Percentiles rank a stretch among this genome's conserved stretches.
phyloP scores from a whole-genome alignment of 2,888 invertebrate species.

The Mythimna impura region DNA sequence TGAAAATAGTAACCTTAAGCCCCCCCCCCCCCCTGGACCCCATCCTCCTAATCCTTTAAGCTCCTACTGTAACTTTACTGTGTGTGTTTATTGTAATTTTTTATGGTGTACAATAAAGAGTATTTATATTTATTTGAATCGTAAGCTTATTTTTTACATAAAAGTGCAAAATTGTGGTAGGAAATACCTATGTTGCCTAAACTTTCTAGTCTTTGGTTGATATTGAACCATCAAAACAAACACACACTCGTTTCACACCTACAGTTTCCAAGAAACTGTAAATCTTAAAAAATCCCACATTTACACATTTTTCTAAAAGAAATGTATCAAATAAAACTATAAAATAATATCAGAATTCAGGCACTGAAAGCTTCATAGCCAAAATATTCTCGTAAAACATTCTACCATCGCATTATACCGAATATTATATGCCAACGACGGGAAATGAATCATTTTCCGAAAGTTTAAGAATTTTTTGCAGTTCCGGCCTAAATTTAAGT shows the following conservation, averaged over 20 bases:
- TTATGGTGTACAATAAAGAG: no score
- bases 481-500: conserved; percentile 60
- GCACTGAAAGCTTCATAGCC: conserved; percentile 53
- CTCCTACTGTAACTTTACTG: not conserved
- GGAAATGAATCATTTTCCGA: conserved; percentile 75
- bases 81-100: no score
- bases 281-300: conserved; percentile 3
- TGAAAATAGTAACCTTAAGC: no score
- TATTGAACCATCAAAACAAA: conserved; percentile 6
- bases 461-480: conserved; percentile 69
- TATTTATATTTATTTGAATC: no score
- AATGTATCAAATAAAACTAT: conserved; percentile 58
- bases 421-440: conserved; percentile 59
- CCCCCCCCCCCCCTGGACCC: no score
- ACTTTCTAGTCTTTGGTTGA: not conserved
- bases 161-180: not conserved
- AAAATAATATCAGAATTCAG: conserved; percentile 50
- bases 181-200: not conserved
- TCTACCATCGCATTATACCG: conserved; percentile 24
- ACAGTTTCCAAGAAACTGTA: conserved; percentile 24
- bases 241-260: not conserved
- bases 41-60: no score
- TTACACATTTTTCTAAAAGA: conserved; percentile 7
- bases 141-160: not conserved
- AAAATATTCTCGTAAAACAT: conserved; percentile 48